Evolutionary conservation across 2,797 vertebrate genomes (phyloP).

Genomic region (Muscicapa comitata): DNA sequence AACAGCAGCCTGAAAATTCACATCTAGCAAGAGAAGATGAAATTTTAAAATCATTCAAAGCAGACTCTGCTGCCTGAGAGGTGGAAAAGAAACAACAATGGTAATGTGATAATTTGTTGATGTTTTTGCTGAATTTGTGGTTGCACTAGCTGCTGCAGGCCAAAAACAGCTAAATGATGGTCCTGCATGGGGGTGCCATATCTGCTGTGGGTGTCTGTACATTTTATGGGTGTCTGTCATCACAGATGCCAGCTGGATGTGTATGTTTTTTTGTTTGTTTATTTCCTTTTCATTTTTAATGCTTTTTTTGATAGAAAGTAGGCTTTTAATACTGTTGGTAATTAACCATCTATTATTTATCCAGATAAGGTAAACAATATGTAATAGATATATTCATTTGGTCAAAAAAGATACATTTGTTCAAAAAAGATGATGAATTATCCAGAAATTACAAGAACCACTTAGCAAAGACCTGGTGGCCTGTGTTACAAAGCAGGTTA

Average conservation of each 20-base stretch:
- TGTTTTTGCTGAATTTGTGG: background rate
- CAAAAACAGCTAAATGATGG: background rate
- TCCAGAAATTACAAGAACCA: background rate
- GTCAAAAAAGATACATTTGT: background rate
- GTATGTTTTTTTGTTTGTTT: background rate
- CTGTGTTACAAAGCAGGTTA: background rate
- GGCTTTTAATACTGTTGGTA: background rate
- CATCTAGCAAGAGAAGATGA: background rate
- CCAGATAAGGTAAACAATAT: background rate
- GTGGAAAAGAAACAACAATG: background rate
- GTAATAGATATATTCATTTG: background rate
- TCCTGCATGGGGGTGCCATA: fast-evolving
- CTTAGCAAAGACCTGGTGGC: background rate
- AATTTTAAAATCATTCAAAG: background rate
- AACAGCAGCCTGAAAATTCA: background rate
- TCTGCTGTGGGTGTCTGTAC: background rate
- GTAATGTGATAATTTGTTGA: background rate
- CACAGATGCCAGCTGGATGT: background rate
- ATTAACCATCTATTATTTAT: background rate
- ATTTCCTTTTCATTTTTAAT: background rate
- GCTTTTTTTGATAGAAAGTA: background rate
- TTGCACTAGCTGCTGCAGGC: background rate
- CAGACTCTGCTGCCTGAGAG: background rate
- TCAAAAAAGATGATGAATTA: background rate
- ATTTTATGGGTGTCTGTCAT: background rate